A percentile compares a stretch with the other conserved stretches of the same genome.
Evolutionary conservation across 2,797 vertebrate species (phyloP).

Genomic region (Danio aesculapii): DNA sequence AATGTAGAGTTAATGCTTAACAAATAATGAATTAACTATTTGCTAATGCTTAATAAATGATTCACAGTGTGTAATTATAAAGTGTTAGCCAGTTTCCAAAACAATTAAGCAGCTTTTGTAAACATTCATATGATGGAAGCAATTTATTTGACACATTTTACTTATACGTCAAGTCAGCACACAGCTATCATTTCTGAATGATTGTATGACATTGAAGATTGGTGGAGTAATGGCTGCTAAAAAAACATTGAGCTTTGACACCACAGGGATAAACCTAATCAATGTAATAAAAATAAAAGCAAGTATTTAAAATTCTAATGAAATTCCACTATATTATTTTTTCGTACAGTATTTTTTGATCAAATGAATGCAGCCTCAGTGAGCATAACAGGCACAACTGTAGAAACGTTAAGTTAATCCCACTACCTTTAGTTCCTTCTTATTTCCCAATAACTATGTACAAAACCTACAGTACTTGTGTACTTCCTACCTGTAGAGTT

Average conservation of each 20-base stretch:
- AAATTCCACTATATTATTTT: not conserved
- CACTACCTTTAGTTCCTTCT: not conserved
- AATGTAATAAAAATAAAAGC: not conserved
- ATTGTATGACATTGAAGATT: not conserved
- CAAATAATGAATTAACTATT: too few species aligned
- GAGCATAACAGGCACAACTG: not conserved
- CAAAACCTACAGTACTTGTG: not conserved
- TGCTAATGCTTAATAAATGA: too few species aligned
- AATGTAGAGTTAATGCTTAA: too few species aligned
- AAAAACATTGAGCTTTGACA: too few species aligned
- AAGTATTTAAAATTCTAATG: not conserved
- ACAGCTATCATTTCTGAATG: not conserved
- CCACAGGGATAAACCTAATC: not conserved
- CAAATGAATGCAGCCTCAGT: not conserved
- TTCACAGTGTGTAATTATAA: too few species aligned
- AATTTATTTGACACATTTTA: too few species aligned
- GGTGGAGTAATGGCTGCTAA: not conserved
- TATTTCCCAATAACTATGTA: not conserved
- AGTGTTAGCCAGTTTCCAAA: too few species aligned
- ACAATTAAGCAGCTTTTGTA: too few species aligned
- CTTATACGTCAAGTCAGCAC: not conserved
- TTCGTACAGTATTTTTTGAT: not conserved
- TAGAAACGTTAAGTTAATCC: not conserved
- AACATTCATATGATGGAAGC: too few species aligned
- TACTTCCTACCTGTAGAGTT: constrained; percentile 85